These are phyloP conservation scores for Metopolophium dirhodum DNA, from an alignment of 1,140 invertebrate genomes.

Conservation along the genomic window DNA sequence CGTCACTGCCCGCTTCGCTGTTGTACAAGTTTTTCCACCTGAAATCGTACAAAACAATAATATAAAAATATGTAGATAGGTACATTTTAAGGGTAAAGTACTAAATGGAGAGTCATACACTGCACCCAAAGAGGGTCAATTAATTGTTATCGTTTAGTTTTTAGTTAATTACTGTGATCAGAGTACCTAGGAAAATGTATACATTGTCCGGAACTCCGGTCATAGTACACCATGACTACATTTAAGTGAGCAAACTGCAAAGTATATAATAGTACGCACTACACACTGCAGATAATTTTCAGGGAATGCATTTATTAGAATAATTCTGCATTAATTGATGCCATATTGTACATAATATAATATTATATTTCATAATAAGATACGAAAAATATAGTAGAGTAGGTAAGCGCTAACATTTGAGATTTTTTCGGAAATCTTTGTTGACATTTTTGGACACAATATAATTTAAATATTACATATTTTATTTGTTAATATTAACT, in stretches of 20 bases:
- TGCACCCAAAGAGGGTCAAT: not conserved
- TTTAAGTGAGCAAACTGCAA: not conserved
- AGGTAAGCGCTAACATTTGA: not conserved
- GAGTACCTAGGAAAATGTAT: not conserved
- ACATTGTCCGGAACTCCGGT: not conserved
- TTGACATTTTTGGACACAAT: too few relatives aligned
- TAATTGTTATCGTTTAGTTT: not conserved
- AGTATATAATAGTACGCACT: not conserved
- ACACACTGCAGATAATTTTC: not conserved
- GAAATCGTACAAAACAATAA: constrained; percentile 53
- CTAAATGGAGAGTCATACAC: not conserved
- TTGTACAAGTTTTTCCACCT: constrained; percentile 65
- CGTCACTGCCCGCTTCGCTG: constrained; percentile 71
- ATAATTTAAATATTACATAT: too few relatives aligned
- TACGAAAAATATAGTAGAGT: not conserved
- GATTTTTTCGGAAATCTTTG: too few relatives aligned
- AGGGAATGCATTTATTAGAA: not conserved
- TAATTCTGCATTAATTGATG: not conserved
- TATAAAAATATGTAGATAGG: too few relatives aligned
- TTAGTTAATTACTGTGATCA: not conserved
- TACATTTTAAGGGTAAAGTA: not conserved
- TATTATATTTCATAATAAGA: not conserved
- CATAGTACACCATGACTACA: not conserved
- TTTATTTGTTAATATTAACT: too few relatives aligned
- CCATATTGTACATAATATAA: too few relatives aligned